Evolutionary conservation across 2,888 invertebrate genomes (phyloP).

Genomic region (Syritta pipiens): DNA sequence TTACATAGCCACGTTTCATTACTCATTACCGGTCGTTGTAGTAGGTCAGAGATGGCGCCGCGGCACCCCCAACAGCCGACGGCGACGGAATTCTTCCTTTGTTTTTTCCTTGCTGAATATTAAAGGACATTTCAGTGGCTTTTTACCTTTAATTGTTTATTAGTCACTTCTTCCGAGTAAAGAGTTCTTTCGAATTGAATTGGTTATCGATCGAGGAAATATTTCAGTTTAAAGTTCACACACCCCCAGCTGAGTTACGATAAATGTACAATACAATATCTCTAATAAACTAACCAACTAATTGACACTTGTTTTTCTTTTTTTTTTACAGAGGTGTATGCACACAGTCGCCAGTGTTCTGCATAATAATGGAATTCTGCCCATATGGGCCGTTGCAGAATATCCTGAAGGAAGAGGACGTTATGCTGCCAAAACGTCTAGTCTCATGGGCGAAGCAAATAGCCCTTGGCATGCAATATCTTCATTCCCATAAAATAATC

Average conservation of each 20-base stretch:
- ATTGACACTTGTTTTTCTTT: constrained; percentile 58
- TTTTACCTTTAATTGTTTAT: constrained; percentile 5
- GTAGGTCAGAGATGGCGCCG: constrained; percentile 59
- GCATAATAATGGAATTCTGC: constrained; percentile 99
- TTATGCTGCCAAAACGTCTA: constrained; percentile 91
- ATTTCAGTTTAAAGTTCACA: no score
- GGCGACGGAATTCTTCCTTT: background rate
- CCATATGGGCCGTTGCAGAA: constrained; percentile 96
- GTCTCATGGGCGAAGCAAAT: constrained; percentile 97
- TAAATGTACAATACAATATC: no score
- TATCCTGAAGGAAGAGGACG: constrained; percentile 90
- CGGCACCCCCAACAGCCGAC: constrained; percentile 2
- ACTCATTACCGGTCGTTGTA: constrained; percentile 19
- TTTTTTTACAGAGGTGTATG: constrained; percentile 89
- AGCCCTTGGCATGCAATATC: constrained; percentile 96
- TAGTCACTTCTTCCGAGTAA: no score
- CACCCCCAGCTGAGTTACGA: no score
- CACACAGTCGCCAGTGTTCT: constrained; percentile 93
- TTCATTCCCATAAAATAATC: constrained; percentile 97
- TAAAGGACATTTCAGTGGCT: background rate
- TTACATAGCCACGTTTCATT: constrained; percentile 10
- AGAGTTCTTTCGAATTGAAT: background rate
- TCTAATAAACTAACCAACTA: no score
- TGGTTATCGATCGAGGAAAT: constrained; percentile 8
- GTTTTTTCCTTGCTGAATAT: constrained; percentile 1